Conservation (phyloP, 2,113 vertebrate genomes). For the Psittacus erithacus region DNA sequence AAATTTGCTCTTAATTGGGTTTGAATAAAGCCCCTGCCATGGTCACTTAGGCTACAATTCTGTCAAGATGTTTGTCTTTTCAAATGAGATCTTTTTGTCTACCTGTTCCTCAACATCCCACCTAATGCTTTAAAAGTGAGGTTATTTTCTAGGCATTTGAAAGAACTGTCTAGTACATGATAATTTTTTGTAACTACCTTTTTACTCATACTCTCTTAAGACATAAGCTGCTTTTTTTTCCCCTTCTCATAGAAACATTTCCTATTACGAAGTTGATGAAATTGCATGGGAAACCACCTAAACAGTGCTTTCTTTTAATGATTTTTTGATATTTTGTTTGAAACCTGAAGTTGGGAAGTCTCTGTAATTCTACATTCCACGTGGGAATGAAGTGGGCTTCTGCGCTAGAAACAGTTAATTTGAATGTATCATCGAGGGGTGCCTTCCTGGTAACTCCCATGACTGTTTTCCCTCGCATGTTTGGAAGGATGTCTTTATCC, state of each 20-base stretch:
- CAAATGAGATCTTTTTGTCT: background rate
- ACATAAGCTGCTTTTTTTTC: background rate
- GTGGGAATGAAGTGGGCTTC: background rate
- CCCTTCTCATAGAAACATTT: background rate
- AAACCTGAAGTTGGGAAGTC: background rate
- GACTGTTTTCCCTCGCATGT: background rate
- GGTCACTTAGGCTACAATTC: background rate
- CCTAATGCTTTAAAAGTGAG: background rate
- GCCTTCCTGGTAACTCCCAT: background rate
- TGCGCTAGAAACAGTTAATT: background rate
- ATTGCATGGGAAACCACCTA: background rate
- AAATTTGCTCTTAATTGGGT: background rate
- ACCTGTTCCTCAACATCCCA: background rate
- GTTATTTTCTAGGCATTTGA: background rate
- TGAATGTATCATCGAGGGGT: background rate
- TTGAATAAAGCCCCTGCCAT: background rate
- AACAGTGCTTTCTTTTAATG: background rate
- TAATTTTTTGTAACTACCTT: background rate
- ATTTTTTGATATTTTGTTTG: background rate
- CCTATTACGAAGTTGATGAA: background rate
- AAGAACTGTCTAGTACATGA: background rate
- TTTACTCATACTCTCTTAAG: background rate
- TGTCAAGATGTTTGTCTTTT: background rate
- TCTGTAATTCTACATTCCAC: background rate
- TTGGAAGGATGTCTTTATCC: background rate